phyloP scores from a whole-genome alignment of 2,113 vertebrate species.

The Cheirogaleus medius region DNA sequence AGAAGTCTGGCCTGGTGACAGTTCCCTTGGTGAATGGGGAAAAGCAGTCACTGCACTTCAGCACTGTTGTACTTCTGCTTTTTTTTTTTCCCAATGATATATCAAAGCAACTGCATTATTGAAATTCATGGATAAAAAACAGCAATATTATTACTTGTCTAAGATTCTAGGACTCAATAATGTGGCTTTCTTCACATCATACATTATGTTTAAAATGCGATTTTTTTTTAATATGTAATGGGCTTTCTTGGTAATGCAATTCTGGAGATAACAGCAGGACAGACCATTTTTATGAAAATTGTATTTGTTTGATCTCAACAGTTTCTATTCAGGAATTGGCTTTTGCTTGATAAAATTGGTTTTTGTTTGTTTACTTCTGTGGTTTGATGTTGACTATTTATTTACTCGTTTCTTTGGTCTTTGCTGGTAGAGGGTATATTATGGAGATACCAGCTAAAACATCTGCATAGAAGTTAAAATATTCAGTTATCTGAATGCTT shows the following conservation, averaged over 20 bases:
- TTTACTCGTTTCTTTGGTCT: background rate
- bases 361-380: slow-evolving; percentile 20
- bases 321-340: background rate
- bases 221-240: background rate
- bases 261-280: background rate
- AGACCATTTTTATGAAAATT: background rate
- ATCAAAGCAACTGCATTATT: background rate
- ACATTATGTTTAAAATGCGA: background rate
- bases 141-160: background rate
- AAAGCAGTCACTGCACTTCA: background rate
- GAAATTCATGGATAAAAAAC: slow-evolving; percentile 2
- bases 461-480: background rate
- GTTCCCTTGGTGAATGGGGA: background rate
- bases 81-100: background rate
- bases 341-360: background rate
- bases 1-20: background rate
- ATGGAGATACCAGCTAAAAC: background rate
- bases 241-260: background rate
- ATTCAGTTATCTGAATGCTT: background rate
- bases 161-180: background rate
- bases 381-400: background rate
- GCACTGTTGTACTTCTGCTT: background rate
- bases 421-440: background rate
- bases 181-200: background rate
- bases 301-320: background rate